These are phyloP conservation scores for Microtus pennsylvanicus DNA, from an alignment of 2,113 vertebrate genomes.

Conservation along the genomic window DNA sequence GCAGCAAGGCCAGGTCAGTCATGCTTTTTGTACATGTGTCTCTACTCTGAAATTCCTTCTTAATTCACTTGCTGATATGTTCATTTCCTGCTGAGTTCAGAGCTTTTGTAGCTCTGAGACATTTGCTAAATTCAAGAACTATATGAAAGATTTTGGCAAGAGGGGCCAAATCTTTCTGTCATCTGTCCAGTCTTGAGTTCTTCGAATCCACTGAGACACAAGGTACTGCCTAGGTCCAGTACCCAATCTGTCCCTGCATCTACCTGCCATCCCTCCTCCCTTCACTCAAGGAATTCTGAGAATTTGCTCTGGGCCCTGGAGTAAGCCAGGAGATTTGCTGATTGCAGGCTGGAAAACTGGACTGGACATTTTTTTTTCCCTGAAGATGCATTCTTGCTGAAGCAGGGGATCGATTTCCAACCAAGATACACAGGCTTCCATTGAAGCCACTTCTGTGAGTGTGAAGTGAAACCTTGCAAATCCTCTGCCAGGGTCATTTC, in stretches of 20 bases:
- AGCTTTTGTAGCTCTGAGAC: background rate
- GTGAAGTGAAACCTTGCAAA: slow-evolving; percentile 30
- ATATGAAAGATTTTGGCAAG: background rate
- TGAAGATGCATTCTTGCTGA: slow-evolving; percentile 69
- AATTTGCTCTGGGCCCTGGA: background rate
- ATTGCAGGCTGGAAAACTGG: slow-evolving; percentile 27
- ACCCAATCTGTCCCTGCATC: background rate
- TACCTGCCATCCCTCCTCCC: background rate
- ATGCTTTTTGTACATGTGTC: background rate
- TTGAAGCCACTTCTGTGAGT: slow-evolving; percentile 64
- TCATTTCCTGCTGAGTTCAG: background rate
- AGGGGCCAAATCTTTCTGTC: background rate
- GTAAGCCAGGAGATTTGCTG: slow-evolving; percentile 11
- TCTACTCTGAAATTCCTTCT: background rate
- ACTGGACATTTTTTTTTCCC: slow-evolving; percentile 40
- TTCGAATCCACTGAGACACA: background rate
- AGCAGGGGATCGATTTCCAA: slow-evolving; percentile 70
- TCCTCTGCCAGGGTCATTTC: slow-evolving; percentile 51
- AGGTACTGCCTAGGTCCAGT: background rate
- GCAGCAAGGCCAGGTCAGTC: background rate
- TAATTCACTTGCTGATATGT: background rate
- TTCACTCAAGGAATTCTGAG: background rate
- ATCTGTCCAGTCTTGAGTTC: background rate
- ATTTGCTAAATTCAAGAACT: background rate
- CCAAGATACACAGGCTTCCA: slow-evolving; percentile 72